Evolutionary conservation across 2,113 vertebrate genomes (phyloP), one percentile per base, ranked within the genome.

Genomic region (Nothobranchius kuhntae): DNA sequence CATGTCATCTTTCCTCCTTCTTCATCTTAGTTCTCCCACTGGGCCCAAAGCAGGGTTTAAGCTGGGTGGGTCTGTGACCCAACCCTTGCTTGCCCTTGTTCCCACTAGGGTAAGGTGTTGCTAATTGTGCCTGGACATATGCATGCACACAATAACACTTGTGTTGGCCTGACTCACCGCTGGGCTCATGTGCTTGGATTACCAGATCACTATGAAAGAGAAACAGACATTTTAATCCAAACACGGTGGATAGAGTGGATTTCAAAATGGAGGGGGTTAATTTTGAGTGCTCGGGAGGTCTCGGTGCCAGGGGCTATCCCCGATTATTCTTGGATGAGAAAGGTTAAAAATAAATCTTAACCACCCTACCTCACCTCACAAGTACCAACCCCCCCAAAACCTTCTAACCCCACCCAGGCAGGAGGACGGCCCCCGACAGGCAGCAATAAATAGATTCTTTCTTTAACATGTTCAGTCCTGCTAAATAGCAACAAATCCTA

Each of bases 401-500:
- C 42, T 57, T 63, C 54, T 71, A 68, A 67, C 66, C 61, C 76
- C 68, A 71, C 61, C 61, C 68, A 53, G 50, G 51, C 64, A 9
- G 58, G 68, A 77, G 81, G 83, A 90, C 30, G 30, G 3, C 89
- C 91, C 90, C 92, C 81, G 83, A 93, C 89, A 89, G 79, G 73
- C 83, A 81, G 87, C 85, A 92, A 94, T 93, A 94, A 94, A 93
- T 92, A 92, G 91, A 87, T 90, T 92, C 81, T 93, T 94, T 93
- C 91, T 94, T 83, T 91, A 93, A 93, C 90, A 91, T 85, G 87
- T 84, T 79, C 95, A 94, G 95, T 95, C 93, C 91, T 83, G 82
- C 94, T 93, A 93, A 95, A 94, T 92, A 93, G 92, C 91, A 90
- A 89, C 91, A 93, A 95, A 94, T 95, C 93, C 92, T 93, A 93